A percentile compares a stretch with the other conserved stretches of the same genome.
These are phyloP conservation scores for Caenorhabditis sp. DNA, from an alignment of 2,888 invertebrate species.

Conservation along the genomic window DNA sequence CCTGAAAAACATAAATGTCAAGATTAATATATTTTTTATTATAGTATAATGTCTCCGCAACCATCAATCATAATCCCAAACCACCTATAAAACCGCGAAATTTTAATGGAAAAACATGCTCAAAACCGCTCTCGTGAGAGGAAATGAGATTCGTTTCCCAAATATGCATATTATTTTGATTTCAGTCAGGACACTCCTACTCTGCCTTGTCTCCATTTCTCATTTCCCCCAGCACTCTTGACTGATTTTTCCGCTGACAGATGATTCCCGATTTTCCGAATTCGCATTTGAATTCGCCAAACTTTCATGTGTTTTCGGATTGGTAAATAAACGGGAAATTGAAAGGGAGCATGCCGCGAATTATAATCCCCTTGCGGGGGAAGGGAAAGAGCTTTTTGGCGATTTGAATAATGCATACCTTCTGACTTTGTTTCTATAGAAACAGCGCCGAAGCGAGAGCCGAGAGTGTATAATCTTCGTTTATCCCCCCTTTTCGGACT, in stretches of 20 bases:
- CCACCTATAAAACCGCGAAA: conserved; percentile 5
- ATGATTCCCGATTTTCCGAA: too few relatives aligned
- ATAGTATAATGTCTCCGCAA: conserved; percentile 1
- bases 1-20: background rate
- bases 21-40: background rate
- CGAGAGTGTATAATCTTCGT: background rate
- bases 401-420: too few relatives aligned
- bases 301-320: background rate
- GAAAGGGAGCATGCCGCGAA: too few relatives aligned
- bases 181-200: too few relatives aligned
- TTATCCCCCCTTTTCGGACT: background rate
- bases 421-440: conserved; percentile 9
- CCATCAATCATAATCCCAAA: background rate
- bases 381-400: background rate
- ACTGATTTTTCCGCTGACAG: background rate
- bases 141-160: background rate
- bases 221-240: background rate
- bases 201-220: background rate
- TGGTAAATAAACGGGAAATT: background rate
- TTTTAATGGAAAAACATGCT: background rate
- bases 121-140: background rate
- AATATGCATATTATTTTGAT: background rate
- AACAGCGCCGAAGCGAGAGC: background rate
- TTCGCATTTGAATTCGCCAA: background rate
- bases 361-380: conserved; percentile 1